Base-by-base conservation (phyloP, 2,797 vertebrate genomes). In the Fringilla coelebs region DNA sequence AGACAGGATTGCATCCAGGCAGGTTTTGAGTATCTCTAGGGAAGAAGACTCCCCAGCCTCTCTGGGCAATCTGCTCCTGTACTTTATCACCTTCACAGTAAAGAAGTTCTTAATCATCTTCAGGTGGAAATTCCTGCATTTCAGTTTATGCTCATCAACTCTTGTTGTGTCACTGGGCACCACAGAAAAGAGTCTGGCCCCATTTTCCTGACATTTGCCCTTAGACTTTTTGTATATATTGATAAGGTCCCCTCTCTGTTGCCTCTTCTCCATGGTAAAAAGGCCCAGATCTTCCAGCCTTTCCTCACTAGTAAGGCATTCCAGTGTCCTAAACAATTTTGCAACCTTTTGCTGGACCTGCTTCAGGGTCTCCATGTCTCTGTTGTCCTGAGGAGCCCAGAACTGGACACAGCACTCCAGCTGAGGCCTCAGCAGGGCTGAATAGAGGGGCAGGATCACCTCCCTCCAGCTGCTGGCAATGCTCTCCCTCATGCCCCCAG, bases 311-410 rank as follows among this genome's bases (percentile, higher is more conserved):
- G 28, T 32, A 34, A 36, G 6, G 5, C 43, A 41, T 7, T 48
- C 22, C 36, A 17, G 10, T 14, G 24, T 18, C 13, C 36, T 43
- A 15, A 21, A 29, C 4, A 49, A 5, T 6, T 55, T 29, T 21
- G 11, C 6, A 46, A 8, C 6, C 10, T 24, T 58, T 5, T 5
- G 3, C 51, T 29, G 51, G 13, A 43, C 16, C 13, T 0, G 1
- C 7, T 11, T 19, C 43, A 38, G 7, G 1, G 63, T 21, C 10
- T 71, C 32, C 32, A 4, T 41, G 57, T 72, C 24, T 24, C 13
- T n/a, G 2, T 1, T 38, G 5, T 45, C 13, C 58, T 45, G 85
- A 58, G 60, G 13, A 58, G 32, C 22, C 26, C 49, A 63, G 57
- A 31, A 36, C 31, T 63, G 74, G 41, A 41, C 65, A 57, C 26